Conservation (phyloP, 2,797 vertebrate genomes). For the Ctenochaetus hawaiiensis region DNA sequence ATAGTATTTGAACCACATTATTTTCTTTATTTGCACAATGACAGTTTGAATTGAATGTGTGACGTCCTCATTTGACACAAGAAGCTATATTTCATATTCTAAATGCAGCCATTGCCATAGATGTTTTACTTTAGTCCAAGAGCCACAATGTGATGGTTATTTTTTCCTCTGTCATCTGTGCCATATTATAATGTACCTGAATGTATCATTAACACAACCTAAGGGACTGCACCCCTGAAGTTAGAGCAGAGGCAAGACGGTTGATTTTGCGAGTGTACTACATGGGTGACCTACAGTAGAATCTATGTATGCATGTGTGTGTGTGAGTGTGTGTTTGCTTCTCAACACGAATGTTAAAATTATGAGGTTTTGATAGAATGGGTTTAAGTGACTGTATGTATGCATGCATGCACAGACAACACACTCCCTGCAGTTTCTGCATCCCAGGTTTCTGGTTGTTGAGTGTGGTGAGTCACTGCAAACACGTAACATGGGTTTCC, state of each 20-base stretch:
- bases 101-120: neutral
- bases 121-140: neutral
- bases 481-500: slow-evolving; percentile 55
- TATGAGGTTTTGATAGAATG: slow-evolving; percentile 61
- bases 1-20: neutral
- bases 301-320: neutral
- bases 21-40: neutral
- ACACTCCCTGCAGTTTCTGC: slow-evolving; percentile 22
- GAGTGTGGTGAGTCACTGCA: slow-evolving; percentile 53
- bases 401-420: slow-evolving; percentile 41
- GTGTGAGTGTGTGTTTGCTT: slow-evolving; percentile 8
- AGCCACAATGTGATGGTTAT: neutral
- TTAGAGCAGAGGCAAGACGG: neutral
- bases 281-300: neutral
- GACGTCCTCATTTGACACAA: neutral
- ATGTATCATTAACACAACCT: neutral
- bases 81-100: slow-evolving; percentile 6
- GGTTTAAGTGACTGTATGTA: slow-evolving; percentile 43
- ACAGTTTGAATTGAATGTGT: neutral
- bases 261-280: slow-evolving; percentile 10
- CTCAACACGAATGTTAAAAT: slow-evolving; percentile 18
- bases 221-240: neutral
- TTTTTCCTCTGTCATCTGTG: neutral
- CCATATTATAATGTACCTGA: neutral
- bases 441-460: slow-evolving; percentile 23